These are phyloP conservation scores for Melanophora roralis DNA, from an alignment of 2,888 invertebrate species.

Conservation along the genomic window DNA sequence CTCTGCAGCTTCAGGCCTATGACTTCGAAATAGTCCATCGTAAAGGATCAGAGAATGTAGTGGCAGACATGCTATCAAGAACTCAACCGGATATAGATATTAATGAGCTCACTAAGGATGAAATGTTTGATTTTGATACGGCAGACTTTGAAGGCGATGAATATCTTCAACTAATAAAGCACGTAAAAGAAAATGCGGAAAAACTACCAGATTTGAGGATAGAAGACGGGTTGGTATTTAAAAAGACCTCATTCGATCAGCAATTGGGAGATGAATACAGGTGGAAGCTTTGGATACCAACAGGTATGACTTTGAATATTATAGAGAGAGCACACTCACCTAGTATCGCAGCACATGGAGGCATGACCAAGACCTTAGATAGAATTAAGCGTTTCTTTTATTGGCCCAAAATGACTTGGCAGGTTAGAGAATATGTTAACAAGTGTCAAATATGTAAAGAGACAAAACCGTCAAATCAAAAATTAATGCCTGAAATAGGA, in stretches of 20 bases:
- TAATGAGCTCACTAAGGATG: background rate
- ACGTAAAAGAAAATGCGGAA: no score
- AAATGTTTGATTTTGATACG: background rate
- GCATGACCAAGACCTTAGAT: background rate
- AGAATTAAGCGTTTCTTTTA: slow-evolving; percentile 25
- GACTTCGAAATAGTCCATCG: slow-evolving; percentile 18
- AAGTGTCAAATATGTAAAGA: background rate
- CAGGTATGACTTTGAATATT: background rate
- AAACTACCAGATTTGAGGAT: no score
- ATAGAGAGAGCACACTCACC: slow-evolving; percentile 15
- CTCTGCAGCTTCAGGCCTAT: slow-evolving; percentile 13
- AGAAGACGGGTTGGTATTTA: background rate
- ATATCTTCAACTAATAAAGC: slow-evolving; percentile 19
- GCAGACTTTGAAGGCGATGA: slow-evolving; percentile 9
- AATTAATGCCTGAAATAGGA: background rate
- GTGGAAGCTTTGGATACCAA: background rate
- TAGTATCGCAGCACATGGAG: slow-evolving; percentile 30
- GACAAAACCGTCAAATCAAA: background rate
- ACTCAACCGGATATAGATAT: background rate
- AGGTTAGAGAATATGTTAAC: background rate
- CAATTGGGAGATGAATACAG: background rate
- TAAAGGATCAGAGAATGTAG: slow-evolving; percentile 20
- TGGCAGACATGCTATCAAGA: slow-evolving; percentile 20
- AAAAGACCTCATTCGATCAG: background rate
- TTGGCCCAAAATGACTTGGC: slow-evolving; percentile 4